phyloP scores from a whole-genome alignment of 1,140 invertebrate genomes.

The Littorina saxatilis region DNA sequence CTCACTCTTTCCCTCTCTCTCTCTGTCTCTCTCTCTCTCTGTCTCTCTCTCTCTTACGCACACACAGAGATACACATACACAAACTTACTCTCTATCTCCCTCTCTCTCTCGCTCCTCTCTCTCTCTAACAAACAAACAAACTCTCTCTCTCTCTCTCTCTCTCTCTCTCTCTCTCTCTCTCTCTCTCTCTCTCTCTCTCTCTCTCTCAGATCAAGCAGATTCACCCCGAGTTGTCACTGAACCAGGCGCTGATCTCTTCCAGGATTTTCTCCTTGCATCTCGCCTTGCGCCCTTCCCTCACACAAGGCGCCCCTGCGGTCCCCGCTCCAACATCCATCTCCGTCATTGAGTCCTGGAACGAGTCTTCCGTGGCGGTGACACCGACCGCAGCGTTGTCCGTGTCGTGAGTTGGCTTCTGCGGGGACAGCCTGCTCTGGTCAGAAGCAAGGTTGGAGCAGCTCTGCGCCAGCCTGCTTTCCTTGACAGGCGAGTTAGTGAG shows the following conservation, averaged over 20 bases:
- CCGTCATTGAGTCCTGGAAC: too few relatives aligned
- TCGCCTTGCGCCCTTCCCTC: neutral
- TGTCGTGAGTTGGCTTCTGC: neutral
- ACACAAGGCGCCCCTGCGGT: neutral
- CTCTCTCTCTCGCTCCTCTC: slow-evolving; percentile 35
- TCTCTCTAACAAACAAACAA: slow-evolving; percentile 31
- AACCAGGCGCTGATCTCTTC: slow-evolving; percentile 36
- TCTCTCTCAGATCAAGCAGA: slow-evolving; percentile 26
- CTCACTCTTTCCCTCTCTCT: slow-evolving; percentile 47
- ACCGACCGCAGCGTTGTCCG: too few relatives aligned
- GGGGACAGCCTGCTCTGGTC: neutral
- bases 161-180: slow-evolving; percentile 42
- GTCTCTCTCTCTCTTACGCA: slow-evolving; percentile 41
- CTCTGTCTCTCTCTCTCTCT: slow-evolving; percentile 39
- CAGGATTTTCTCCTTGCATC: slow-evolving; percentile 24
- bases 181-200: slow-evolving; percentile 40
- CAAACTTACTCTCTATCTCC: slow-evolving; percentile 51
- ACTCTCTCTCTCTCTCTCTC: slow-evolving; percentile 48
- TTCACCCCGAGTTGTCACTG: slow-evolving; percentile 18
- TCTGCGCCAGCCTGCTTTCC: slow-evolving; percentile 1
- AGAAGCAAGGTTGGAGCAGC: neutral
- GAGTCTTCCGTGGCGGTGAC: neutral
- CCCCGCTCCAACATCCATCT: neutral
- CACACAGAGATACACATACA: slow-evolving; percentile 53
- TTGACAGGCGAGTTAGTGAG: neutral